Evolutionary conservation across 2,113 vertebrate species (phyloP), one percentile per base, ranked within the genome.

Genomic region (Choloepus hoffmanni): DNA sequence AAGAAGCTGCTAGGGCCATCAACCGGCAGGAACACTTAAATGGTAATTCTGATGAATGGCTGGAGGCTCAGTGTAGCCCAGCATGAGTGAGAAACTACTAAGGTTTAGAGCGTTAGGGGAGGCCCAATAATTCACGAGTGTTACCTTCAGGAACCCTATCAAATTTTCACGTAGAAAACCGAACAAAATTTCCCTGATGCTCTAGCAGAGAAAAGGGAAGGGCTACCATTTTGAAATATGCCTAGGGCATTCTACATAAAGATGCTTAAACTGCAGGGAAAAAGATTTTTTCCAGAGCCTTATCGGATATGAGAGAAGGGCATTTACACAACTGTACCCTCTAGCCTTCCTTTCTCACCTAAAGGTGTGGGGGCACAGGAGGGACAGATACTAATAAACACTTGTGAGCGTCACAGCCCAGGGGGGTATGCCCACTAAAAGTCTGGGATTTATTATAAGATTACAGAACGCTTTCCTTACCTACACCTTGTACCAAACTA

Each of bases 1-100:
- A n/a, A 65, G 76, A 45, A 14, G 0, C 92, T 1, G 1, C 48
- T 2, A 1, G 16, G 26, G 28, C 24, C n/a, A 2, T 1, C 10
- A 6, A 30, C 11, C 15, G 53, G 18, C 1, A 10, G 43, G 14
- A 53, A 72, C 76, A 18, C 6, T 30, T 33, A 33, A 4, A 0
- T 23, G 50, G 65, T 21, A 4, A 62, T 36, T 10, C n/a, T n/a
- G 45, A 15, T 21, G 8, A 65, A 73, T 24, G 40, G 7, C 36
- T 40, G 36, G 36, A 73, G 3, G 8, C 70, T 73, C 36, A 43
- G 16, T 43, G 9, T 72, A 40, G 40, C 40, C 21, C 10, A 43
- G 70, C 70, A 24, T 23, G 9, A 40, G 19, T 4, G 24, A 65
- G 21, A 36, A 43, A 7, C 4, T 23, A 21, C 63, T 65, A 45